A percentile compares a stretch with the other conserved stretches of the same genome.
Conservation (phyloP, 2,888 invertebrate genomes). For the Drosophila paracracens region DNA sequence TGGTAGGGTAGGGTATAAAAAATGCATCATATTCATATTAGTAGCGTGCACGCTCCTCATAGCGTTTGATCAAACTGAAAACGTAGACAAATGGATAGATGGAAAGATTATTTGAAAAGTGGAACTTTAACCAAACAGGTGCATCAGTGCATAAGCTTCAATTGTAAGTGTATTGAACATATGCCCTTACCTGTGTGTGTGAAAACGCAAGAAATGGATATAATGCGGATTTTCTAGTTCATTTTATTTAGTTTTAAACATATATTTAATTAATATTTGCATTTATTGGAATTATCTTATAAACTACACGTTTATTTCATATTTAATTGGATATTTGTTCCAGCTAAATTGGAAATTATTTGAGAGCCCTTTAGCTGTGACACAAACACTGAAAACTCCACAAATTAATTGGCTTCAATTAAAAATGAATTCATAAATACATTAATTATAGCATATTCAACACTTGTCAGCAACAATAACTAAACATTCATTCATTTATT, state of each 20-base stretch:
- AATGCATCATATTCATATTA: conserved; percentile 27
- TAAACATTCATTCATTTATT: conserved; percentile 9
- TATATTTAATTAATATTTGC: conserved; percentile 2
- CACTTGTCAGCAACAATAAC: conserved; percentile 31
- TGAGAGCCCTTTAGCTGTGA: neutral
- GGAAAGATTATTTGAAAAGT: neutral
- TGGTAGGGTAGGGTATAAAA: conserved; percentile 4
- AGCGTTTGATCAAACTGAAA: conserved; percentile 64
- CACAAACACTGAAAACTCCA: neutral
- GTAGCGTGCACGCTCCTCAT: conserved; percentile 61
- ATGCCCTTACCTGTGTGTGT: conserved; percentile 24
- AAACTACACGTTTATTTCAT: conserved; percentile 4
- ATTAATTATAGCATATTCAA: conserved; percentile 1
- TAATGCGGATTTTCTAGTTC: conserved; percentile 1
- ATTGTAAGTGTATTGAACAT: neutral
- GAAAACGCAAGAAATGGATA: neutral
- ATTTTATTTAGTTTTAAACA: conserved; percentile 20
- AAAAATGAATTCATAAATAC: neutral
- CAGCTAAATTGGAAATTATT: conserved; percentile 3
- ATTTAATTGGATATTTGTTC: conserved; percentile 7
- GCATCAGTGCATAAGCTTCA: conserved; percentile 4
- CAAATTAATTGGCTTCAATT: neutral
- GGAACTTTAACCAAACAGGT: neutral
- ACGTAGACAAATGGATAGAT: conserved; percentile 1
- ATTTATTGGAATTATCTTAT: conserved; percentile 16